Evolutionary conservation across 1,140 invertebrate species (phyloP), one percentile per base, ranked within the genome.

Genomic region (Drosophila simulans): DNA sequence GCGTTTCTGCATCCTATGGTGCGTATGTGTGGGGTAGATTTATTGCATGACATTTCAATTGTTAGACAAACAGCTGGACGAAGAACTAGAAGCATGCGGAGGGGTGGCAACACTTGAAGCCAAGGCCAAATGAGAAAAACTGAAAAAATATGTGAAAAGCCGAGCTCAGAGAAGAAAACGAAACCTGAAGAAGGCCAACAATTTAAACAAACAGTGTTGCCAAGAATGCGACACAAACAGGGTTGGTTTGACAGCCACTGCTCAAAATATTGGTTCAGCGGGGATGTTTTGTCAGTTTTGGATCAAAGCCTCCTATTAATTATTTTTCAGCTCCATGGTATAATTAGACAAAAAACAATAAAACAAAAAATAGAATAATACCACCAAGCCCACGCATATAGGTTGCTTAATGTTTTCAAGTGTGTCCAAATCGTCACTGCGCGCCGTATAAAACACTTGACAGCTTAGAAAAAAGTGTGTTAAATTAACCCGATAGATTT

Each of bases 11-110:
- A 58, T 65, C 42, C 39, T 40, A 20, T 37, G 63, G 48, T 37
- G 70, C 35, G 56, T 59, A 62, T 62, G 60, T 77, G 70, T 65
- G 80, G 68, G 60, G 80, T 80, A 88, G 80, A 88, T 88, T 88
- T 88, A 88, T 89, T 80, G 83, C 83, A 84, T 84, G 84, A 88
- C 84, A 89, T 89, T 88, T 88, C 83, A 88, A 88, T 88, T 88
- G 84, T 88, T 88, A 84, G 83, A 88, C 84, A 88, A 83, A 88
- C 83, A 88, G 84, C 84, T 88, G 84, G 83, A 88, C 84, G 79
- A 77, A 59, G 64, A 83, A 72, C 60, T 51, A 56, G 56, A 78
- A 74, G 55, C 62, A 42, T 46, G 34, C 48, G 48, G 34, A 59
- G 37, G 54, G 54, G 59, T 12, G 22, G 40, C 79, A 46, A 53